Conservation (phyloP, 2,888 invertebrate genomes). For the Caradrina clavipalpis region DNA sequence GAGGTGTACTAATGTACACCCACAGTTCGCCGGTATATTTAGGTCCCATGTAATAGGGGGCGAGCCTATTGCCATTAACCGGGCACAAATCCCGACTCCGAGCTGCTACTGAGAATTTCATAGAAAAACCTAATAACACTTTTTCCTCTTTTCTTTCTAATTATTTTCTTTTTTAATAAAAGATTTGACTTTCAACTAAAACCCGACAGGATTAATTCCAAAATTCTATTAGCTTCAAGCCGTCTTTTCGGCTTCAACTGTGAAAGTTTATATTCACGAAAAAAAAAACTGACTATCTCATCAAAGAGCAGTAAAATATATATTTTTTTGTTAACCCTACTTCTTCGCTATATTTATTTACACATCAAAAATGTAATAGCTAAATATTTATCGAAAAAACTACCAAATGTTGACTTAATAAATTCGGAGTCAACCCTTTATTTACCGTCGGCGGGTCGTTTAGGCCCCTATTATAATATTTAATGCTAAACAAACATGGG, state of each 20-base stretch:
- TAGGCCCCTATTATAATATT: slow-evolving; percentile 88
- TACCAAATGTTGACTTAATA: slow-evolving; percentile 81
- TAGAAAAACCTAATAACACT: no score
- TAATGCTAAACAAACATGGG: slow-evolving; percentile 89
- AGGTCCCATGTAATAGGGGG: no score
- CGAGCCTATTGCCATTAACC: no score
- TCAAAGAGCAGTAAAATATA: slow-evolving; percentile 34
- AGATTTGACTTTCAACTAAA: no score
- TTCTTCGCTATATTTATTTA: slow-evolving; percentile 69
- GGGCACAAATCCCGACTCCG: no score
- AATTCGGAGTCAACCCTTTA: slow-evolving; percentile 87
- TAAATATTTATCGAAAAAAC: slow-evolving; percentile 77
- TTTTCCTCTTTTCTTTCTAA: no score
- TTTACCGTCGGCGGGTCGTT: slow-evolving; percentile 83
- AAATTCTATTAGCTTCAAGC: not conserved
- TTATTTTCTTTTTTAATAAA: no score
- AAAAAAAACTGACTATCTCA: slow-evolving; percentile 13
- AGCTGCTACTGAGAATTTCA: no score
- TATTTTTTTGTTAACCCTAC: slow-evolving; percentile 38
- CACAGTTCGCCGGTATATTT: no score
- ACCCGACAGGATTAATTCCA: not conserved
- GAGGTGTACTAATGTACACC: no score
- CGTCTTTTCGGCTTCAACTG: not conserved
- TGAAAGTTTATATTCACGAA: no score
- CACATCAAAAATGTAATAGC: slow-evolving; percentile 71